Evolutionary conservation across 2,797 vertebrate genomes (phyloP), one percentile per base, ranked within the genome.

Genomic region (Sciaenops ocellatus): DNA sequence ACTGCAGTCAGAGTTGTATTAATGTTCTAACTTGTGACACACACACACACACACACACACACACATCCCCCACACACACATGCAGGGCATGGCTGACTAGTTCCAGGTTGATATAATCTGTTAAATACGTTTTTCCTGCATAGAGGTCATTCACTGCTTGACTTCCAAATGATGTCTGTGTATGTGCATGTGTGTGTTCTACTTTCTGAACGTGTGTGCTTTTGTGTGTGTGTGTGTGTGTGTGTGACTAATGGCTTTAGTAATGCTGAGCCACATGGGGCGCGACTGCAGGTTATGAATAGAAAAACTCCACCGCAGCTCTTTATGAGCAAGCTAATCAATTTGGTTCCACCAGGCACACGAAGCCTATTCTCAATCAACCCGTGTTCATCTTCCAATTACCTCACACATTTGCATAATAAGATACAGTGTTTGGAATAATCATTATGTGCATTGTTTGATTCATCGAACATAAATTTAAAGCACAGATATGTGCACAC

Each of bases 271-370:
- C 87, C 84, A 84, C 86, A 78, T 54, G 83, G 80, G 87, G 59
- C 64, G 59, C 26, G n/a, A 76, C 80, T 80, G 75, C 81, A 80
- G 83, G 82, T 85, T 85, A 82, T 82, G 83, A 87, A 87, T 78
- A 79, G 84, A 85, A 79, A 85, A 85, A 84, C 85, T 79, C 76
- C 77, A 67, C 64, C 62, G 82, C 73, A 68, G 85, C 67, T 82
- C 64, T 89, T 89, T 85, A 84, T 85, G 83, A 87, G 80, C 70
- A 56, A 64, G 69, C 75, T 88, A 91, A 91, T 91, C 84, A 89
- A 72, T 88, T 89, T 83, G 79, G 74, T 88, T 84, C 78, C 85
- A 78, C 55, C 38, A 78, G 69, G 73, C 72, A 79, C 65, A 55
- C 84, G 77, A 85, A 82, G 41, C 20, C 70, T 78, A 65, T 83